These are phyloP conservation scores for Parambassis ranga DNA, from an alignment of 2,797 vertebrate genomes.

Conservation along the genomic window DNA sequence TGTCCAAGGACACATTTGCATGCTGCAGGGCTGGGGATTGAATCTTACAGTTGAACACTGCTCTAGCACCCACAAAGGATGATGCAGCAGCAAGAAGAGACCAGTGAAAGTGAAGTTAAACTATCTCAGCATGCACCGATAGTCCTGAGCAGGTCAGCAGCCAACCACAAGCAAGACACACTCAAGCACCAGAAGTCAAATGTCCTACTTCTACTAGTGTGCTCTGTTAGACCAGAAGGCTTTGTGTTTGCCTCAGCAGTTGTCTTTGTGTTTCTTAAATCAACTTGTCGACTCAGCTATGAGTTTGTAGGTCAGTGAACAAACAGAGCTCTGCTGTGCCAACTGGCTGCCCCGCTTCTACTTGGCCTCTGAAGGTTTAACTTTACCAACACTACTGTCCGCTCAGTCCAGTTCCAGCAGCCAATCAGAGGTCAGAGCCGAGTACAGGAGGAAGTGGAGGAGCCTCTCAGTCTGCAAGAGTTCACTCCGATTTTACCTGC, in stretches of 20 bases:
- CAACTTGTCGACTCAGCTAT: conserved; percentile 50
- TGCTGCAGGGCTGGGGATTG: too few relatives aligned
- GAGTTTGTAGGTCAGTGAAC: conserved; percentile 69
- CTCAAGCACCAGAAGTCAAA: too few relatives aligned
- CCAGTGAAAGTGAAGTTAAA: too few relatives aligned
- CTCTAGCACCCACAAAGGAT: too few relatives aligned
- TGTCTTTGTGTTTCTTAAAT: conserved; percentile 54
- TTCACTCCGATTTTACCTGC: neutral
- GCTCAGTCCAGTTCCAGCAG: neutral
- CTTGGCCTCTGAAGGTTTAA: neutral
- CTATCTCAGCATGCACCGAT: too few relatives aligned
- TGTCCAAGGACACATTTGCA: too few relatives aligned
- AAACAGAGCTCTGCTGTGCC: conserved; percentile 49
- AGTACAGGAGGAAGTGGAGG: neutral
- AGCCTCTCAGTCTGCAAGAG: conserved; percentile 10
- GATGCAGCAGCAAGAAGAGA: too few relatives aligned
- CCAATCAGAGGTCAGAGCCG: neutral
- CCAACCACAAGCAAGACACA: too few relatives aligned
- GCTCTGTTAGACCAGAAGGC: conserved; percentile 13
- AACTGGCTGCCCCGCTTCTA: conserved; percentile 12
- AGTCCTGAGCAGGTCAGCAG: too few relatives aligned
- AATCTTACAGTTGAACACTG: too few relatives aligned
- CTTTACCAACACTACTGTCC: neutral
- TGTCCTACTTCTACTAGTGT: too few relatives aligned
- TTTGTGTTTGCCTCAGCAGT: conserved; percentile 30